These are phyloP conservation scores for Chroicocephalus ridibundus DNA, from an alignment of 2,113 vertebrate genomes.

Conservation along the genomic window DNA sequence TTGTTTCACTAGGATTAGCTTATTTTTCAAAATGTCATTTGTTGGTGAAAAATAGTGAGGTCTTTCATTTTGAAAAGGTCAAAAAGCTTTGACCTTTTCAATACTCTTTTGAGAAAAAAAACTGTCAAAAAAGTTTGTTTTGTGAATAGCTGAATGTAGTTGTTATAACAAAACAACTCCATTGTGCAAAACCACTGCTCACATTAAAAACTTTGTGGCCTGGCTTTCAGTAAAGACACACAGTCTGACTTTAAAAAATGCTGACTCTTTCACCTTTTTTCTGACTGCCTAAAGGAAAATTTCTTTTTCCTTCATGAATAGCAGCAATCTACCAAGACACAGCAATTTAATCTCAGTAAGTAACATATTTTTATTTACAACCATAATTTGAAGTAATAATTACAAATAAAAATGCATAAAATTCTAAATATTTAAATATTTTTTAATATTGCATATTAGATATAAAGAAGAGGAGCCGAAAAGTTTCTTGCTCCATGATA, in stretches of 20 bases:
- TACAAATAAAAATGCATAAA: neutral
- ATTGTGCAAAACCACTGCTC: neutral
- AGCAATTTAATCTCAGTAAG: neutral
- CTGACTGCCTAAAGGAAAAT: neutral
- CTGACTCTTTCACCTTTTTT: neutral
- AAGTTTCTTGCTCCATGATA: neutral
- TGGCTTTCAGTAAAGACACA: neutral
- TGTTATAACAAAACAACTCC: slow-evolving; percentile 19
- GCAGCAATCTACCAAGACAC: neutral
- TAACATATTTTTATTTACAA: neutral
- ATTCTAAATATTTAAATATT: neutral
- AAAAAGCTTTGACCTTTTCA: slow-evolving; percentile 67
- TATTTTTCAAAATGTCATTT: slow-evolving; percentile 64
- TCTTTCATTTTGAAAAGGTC: slow-evolving; percentile 64
- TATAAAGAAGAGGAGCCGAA: neutral
- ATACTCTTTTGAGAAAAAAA: slow-evolving; percentile 36
- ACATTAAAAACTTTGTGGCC: neutral
- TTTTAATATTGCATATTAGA: neutral
- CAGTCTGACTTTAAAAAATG: neutral
- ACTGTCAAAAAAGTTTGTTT: slow-evolving; percentile 63
- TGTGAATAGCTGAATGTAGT: slow-evolving; percentile 24
- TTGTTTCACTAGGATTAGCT: slow-evolving; percentile 59
- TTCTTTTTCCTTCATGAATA: neutral
- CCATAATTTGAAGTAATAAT: neutral
- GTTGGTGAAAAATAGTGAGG: slow-evolving; percentile 58